phyloP scores from a whole-genome alignment of 2,888 invertebrate genomes.

The Spicauda simplicius region DNA sequence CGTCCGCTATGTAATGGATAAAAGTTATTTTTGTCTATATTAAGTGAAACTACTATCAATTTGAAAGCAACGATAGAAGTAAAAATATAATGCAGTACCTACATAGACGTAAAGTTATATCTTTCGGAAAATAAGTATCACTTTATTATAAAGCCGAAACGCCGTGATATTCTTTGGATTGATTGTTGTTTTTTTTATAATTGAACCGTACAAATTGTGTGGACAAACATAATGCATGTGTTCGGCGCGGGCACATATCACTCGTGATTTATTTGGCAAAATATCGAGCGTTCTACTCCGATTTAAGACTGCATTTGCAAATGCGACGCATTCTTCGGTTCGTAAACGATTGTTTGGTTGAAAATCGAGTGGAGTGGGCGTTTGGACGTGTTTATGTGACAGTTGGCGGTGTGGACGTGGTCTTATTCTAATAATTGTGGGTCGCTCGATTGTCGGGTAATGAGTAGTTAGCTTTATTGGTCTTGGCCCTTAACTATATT shows the following conservation, averaged over 20 bases:
- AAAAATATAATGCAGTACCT: too few species aligned
- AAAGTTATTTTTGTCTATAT: constrained; percentile 13
- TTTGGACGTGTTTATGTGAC: constrained; percentile 63
- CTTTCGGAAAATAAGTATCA: too few species aligned
- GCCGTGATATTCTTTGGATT: constrained; percentile 24
- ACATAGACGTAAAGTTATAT: too few species aligned
- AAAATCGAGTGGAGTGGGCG: constrained; percentile 57
- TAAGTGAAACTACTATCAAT: background rate
- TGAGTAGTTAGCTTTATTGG: constrained; percentile 1
- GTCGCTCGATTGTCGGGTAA: constrained; percentile 52
- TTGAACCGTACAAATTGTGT: constrained; percentile 34
- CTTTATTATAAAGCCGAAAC: too few species aligned
- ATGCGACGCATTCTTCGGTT: constrained; percentile 34
- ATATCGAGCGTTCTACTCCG: constrained; percentile 31
- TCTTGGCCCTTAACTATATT: background rate
- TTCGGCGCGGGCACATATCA: constrained; percentile 22
- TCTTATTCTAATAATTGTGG: constrained; percentile 66
- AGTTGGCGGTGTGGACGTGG: constrained; percentile 47
- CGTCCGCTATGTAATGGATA: constrained; percentile 23
- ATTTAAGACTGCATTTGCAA: constrained; percentile 35
- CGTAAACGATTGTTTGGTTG: constrained; percentile 50
- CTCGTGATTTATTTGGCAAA: constrained; percentile 35
- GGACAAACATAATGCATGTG: constrained; percentile 33
- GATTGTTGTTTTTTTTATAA: constrained; percentile 15
- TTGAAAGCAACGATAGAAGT: too few species aligned